Conservation (phyloP, 2,797 vertebrate genomes). For the Lepidocolaptes lacrymiger region DNA sequence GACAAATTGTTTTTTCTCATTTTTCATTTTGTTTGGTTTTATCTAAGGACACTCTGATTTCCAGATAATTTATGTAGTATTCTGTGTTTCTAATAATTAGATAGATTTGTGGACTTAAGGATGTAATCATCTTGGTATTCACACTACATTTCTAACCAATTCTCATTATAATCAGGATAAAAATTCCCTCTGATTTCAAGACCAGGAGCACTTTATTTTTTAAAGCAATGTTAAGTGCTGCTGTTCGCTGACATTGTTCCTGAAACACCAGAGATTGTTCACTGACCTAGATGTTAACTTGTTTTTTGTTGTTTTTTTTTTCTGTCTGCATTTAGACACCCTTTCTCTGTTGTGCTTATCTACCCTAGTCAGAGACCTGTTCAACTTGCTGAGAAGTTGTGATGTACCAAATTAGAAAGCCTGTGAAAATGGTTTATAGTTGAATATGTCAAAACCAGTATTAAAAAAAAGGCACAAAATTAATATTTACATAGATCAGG, state of each 20-base stretch:
- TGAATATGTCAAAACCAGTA: neutral
- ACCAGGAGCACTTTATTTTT: neutral
- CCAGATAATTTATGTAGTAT: neutral
- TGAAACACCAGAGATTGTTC: constrained; percentile 48
- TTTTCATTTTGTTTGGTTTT: neutral
- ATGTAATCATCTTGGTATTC: neutral
- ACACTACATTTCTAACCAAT: neutral
- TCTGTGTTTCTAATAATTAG: neutral
- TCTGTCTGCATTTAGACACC: constrained; percentile 29
- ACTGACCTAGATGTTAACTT: constrained; percentile 72
- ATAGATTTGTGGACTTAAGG: neutral
- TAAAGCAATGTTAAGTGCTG: constrained; percentile 8
- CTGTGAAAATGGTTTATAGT: constrained; percentile 6
- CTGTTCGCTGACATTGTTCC: constrained; percentile 41
- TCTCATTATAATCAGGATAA: neutral
- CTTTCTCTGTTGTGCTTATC: constrained; percentile 46
- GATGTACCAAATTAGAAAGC: constrained; percentile 38
- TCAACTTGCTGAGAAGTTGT: constrained; percentile 30
- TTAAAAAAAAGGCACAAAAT: neutral
- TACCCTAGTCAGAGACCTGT: neutral
- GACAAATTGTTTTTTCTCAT: neutral
- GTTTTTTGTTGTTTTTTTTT: constrained; percentile 8
- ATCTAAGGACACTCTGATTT: neutral
- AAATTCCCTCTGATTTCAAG: constrained; percentile 11
- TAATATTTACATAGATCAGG: constrained; percentile 24